Conservation (phyloP, 2,113 vertebrate genomes). For the Ellobius talpinus region DNA sequence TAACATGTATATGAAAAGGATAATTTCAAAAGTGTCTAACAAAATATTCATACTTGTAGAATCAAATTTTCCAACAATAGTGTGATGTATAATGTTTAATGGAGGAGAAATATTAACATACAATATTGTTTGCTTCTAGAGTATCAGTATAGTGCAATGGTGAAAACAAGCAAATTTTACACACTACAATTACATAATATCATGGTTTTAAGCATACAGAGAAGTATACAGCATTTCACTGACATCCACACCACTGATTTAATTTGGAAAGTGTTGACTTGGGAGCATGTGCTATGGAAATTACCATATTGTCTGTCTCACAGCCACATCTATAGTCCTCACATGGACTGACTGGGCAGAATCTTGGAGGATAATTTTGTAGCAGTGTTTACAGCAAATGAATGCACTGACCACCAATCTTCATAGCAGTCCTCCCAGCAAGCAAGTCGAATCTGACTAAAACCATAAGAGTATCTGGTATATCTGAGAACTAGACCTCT, state of each 20-base stretch:
- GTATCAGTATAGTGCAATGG: background rate
- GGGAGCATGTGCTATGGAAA: background rate
- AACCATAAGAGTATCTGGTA: background rate
- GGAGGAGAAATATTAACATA: background rate
- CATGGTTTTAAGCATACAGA: background rate
- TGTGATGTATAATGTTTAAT: background rate
- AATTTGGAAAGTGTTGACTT: background rate
- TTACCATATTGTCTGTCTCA: background rate
- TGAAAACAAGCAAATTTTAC: background rate
- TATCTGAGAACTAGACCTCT: background rate
- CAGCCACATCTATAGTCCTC: background rate
- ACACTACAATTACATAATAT: background rate
- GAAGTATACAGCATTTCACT: background rate
- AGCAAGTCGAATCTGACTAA: background rate
- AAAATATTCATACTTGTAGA: background rate
- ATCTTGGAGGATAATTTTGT: background rate
- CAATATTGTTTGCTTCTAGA: background rate
- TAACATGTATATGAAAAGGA: background rate
- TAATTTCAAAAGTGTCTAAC: background rate
- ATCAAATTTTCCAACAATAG: background rate
- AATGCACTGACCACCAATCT: background rate
- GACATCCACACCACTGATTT: background rate
- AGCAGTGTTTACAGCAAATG: background rate
- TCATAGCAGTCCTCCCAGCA: background rate
- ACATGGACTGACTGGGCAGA: background rate